Base-by-base conservation (phyloP, 2,888 invertebrate species). In the Ecdyonurus torrentis region DNA sequence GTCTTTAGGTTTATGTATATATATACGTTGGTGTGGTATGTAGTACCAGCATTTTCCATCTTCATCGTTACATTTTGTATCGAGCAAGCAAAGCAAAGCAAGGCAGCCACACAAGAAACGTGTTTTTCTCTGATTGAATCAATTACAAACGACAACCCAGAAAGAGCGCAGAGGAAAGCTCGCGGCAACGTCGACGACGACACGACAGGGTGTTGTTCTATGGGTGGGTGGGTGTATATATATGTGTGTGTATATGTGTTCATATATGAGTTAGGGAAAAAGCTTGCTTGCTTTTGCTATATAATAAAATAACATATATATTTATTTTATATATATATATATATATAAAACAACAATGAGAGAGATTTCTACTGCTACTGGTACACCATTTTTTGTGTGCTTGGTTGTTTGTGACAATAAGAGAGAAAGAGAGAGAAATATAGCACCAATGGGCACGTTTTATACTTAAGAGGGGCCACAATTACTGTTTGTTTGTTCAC, bases 61-160 rank as follows among this genome's bases (percentile, higher is more conserved):
- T 37, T 37, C 37, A n/a, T 37, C 37, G 37, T 37, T 37, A 37
- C 37, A 37, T 37, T 37, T n/a, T n/a, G 15, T 37, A 37, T 5
- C 37, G 15, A 37, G 37, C 37, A 37, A 37, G 37, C 37, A 37
- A 37, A 37, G 37, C 37, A n/a, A 18, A 55, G 55, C 55, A 55
- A 10, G 50, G 55, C 55, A 55, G 55, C 55, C 55, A 55, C 55
- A 22, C 55, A 55, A 55, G 55, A 55, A 55, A 22, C 55, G 55
- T 55, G 55, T 55, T 55, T 55, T 55, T 55, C 55, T 20, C 55
- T 55, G 55, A 55, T 55, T 55, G 55, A 55, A 55, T 55, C 55
- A 55, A 55, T 55, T 55, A 55, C 55, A 55, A 22, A 20, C n/a
- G 55, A 22, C 55, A 22, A 22, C 7, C 10, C 7, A 55, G 22